phyloP scores from a whole-genome alignment of 2,113 vertebrate genomes.

The Rhinoptilus africanus region DNA sequence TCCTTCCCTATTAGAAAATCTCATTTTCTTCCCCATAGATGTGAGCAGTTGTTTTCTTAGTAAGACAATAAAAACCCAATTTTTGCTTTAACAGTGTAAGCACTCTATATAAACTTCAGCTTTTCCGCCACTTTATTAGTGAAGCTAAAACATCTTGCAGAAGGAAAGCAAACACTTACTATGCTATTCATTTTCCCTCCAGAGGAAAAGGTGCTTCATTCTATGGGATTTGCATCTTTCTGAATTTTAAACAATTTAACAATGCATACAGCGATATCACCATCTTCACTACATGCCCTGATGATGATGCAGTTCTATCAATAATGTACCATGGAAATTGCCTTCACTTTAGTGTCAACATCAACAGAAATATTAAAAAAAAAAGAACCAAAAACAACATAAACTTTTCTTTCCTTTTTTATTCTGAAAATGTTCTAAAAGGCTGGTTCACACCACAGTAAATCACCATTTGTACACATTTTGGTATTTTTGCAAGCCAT shows the following conservation, averaged over 20 bases:
- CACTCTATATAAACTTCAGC: neutral
- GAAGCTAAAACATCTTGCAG: neutral
- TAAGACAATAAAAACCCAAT: neutral
- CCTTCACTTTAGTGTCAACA: neutral
- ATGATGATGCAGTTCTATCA: neutral
- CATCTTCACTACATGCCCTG: neutral
- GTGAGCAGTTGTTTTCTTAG: neutral
- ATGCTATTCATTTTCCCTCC: neutral
- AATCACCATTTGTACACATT: conserved; percentile 1
- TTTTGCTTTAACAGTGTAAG: conserved; percentile 8
- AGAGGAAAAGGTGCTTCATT: neutral
- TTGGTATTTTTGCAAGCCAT: conserved; percentile 44
- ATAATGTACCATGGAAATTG: neutral
- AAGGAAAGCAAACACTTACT: neutral
- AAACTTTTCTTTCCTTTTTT: neutral
- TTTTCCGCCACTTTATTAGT: neutral
- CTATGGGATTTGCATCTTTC: neutral
- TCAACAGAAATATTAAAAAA: neutral
- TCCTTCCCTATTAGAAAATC: neutral
- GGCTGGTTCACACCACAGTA: conserved; percentile 12
- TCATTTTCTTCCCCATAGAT: conserved; percentile 2
- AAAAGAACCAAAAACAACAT: too few relatives aligned
- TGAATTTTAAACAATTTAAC: neutral
- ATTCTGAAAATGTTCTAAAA: conserved; percentile 28
- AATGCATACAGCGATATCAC: neutral